Percentiles rank a stretch among this genome's conserved stretches.
These are phyloP conservation scores for Pygoscelis adeliae DNA, from an alignment of 2,113 vertebrate genomes.

Conservation along the genomic window DNA sequence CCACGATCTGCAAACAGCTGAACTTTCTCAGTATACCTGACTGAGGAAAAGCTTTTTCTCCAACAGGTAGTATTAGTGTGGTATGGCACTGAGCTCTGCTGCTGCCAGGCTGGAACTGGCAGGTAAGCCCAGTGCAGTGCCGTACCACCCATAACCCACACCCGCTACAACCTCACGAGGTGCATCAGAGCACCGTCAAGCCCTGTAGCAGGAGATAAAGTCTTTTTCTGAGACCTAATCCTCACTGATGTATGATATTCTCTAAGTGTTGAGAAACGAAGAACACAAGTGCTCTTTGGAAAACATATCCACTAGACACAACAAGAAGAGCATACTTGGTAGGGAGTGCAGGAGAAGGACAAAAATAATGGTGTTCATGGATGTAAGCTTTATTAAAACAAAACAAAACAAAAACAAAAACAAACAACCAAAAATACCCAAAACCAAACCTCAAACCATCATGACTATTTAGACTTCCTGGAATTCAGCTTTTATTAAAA, in stretches of 20 bases:
- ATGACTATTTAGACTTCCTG: background rate
- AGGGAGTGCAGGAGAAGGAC: background rate
- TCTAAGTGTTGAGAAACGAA: background rate
- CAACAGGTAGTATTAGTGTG: background rate
- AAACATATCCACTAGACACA: accelerated
- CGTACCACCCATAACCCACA: background rate
- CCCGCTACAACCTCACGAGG: no score
- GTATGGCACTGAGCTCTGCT: background rate
- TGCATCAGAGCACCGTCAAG: background rate
- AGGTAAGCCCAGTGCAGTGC: background rate
- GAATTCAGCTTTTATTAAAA: background rate
- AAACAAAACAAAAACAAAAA: background rate
- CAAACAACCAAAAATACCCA: background rate
- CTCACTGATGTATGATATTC: background rate
- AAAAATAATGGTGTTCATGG: background rate
- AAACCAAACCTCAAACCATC: background rate
- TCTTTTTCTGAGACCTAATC: background rate
- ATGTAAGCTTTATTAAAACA: background rate
- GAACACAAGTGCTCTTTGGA: background rate
- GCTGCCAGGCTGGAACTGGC: background rate
- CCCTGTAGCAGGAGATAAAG: background rate
- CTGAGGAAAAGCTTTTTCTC: background rate
- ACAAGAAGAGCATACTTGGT: background rate
- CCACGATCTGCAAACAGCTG: background rate
- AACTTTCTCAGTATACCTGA: background rate